These are phyloP conservation scores for Apaloderma vittatum DNA, from an alignment of 2,113 vertebrate species.

Conservation along the genomic window DNA sequence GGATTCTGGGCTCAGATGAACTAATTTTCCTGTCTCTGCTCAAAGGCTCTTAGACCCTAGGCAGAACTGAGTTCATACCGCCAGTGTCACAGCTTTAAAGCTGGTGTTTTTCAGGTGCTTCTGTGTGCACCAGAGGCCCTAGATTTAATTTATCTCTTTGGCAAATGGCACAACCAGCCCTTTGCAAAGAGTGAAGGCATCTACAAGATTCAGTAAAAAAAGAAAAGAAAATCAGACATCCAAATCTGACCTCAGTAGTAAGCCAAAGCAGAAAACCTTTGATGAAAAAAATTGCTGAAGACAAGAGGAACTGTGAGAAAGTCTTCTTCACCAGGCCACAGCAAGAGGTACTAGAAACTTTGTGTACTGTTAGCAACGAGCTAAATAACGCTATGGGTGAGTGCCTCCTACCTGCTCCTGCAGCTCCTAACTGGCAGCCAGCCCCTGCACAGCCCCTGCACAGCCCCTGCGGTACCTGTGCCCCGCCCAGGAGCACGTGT, in stretches of 20 bases:
- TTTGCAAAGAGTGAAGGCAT: neutral
- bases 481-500: neutral
- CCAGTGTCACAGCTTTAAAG: neutral
- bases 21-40: neutral
- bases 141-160: neutral
- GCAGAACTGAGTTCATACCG: neutral
- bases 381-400: rapidly evolving
- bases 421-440: neutral
- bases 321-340: neutral
- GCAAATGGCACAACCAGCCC: neutral
- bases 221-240: neutral
- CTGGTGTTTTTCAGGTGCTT: neutral
- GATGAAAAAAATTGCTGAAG: neutral
- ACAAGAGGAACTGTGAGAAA: neutral
- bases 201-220: neutral
- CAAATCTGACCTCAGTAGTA: neutral
- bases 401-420: neutral
- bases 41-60: neutral
- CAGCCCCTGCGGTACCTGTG: neutral
- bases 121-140: neutral
- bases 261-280: neutral
- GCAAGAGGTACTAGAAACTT: neutral
- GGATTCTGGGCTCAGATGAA: neutral
- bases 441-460: neutral
- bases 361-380: neutral